These are phyloP conservation scores for Drosophila pseudoobscura DNA, from an alignment of 1,140 invertebrate species.

Conservation along the genomic window DNA sequence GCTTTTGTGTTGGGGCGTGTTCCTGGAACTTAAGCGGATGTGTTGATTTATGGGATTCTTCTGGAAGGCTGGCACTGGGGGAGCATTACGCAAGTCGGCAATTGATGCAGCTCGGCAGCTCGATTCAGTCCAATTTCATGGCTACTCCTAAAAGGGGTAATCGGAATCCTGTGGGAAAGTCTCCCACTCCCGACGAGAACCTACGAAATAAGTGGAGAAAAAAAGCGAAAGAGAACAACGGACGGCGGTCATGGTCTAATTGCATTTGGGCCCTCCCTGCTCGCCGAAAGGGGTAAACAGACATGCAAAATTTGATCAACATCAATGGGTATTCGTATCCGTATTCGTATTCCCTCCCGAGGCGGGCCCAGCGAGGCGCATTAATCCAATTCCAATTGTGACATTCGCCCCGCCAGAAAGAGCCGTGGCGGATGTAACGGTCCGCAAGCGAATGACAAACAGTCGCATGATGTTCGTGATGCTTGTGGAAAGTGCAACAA, in stretches of 20 bases:
- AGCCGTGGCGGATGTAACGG: conserved; percentile 76
- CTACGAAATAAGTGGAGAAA: not conserved
- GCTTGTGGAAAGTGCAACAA: conserved; percentile 61
- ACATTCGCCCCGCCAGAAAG: conserved; percentile 13
- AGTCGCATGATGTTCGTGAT: conserved; percentile 56
- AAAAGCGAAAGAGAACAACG: not conserved
- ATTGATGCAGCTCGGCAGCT: conserved; percentile 48
- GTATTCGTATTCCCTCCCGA: conserved; percentile 1
- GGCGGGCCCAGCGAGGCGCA: conserved; percentile 48
- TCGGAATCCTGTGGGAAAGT: conserved; percentile 66
- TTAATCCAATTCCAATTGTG: conserved; percentile 73
- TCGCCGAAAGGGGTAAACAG: conserved; percentile 65
- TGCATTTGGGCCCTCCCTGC: conserved; percentile 47
- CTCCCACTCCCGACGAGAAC: not conserved
- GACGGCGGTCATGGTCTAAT: conserved; percentile 70
- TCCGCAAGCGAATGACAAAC: conserved; percentile 73
- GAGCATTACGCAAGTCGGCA: conserved; percentile 64
- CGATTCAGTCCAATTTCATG: conserved; percentile 42
- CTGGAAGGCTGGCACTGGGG: conserved; percentile 15
- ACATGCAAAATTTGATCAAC: conserved; percentile 66
- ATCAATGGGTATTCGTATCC: not conserved
- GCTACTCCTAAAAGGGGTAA: conserved; percentile 39
- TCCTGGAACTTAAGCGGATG: conserved; percentile 76
- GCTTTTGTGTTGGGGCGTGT: conserved; percentile 55
- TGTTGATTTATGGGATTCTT: conserved; percentile 72